These are phyloP conservation scores for Zaprionus ghesquierei DNA, from an alignment of 1,140 invertebrate species.

Conservation along the genomic window DNA sequence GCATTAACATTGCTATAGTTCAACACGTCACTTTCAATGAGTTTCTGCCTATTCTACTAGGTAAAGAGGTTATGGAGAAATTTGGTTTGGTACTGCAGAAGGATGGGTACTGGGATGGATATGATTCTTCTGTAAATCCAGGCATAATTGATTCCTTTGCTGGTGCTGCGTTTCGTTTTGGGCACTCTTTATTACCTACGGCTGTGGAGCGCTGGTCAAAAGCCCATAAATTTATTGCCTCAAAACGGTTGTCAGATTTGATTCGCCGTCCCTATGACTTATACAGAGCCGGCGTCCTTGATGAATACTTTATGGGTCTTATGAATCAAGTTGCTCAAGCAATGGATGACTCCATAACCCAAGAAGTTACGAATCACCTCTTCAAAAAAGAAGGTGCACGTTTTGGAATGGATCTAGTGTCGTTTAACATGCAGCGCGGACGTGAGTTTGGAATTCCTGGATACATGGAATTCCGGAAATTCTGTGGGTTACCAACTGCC, in stretches of 20 bases:
- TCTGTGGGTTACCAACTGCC: conserved; percentile 92
- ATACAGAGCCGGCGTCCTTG: conserved; percentile 94
- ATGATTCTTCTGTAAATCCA: conserved; percentile 92
- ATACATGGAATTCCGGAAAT: conserved; percentile 96
- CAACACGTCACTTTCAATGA: conserved; percentile 98
- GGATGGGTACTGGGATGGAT: conserved; percentile 95
- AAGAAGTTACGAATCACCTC: conserved; percentile 95
- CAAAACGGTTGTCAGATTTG: conserved; percentile 93
- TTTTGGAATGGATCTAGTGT: conserved; percentile 95
- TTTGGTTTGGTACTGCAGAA: conserved; percentile 93
- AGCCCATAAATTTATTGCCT: conserved; percentile 95
- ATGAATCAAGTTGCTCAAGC: conserved; percentile 97
- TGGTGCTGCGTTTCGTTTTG: conserved; percentile 94
- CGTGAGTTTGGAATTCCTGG: conserved; percentile 95
- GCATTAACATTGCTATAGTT: conserved; percentile 94
- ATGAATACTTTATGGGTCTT: conserved; percentile 96
- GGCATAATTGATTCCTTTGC: conserved; percentile 94
- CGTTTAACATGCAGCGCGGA: conserved; percentile 97
- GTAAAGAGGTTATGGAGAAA: conserved; percentile 96
- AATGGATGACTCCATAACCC: conserved; percentile 96
- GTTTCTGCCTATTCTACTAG: conserved; percentile 95
- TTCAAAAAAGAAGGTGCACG: conserved; percentile 94
- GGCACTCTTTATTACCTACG: conserved; percentile 93
- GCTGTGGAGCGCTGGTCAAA: conserved; percentile 96
- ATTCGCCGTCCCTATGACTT: conserved; percentile 95